Percentiles rank a stretch among this genome's conserved stretches.
These are phyloP conservation scores for Hypsopygia costalis DNA, from an alignment of 2,888 invertebrate species.

Conservation along the genomic window DNA sequence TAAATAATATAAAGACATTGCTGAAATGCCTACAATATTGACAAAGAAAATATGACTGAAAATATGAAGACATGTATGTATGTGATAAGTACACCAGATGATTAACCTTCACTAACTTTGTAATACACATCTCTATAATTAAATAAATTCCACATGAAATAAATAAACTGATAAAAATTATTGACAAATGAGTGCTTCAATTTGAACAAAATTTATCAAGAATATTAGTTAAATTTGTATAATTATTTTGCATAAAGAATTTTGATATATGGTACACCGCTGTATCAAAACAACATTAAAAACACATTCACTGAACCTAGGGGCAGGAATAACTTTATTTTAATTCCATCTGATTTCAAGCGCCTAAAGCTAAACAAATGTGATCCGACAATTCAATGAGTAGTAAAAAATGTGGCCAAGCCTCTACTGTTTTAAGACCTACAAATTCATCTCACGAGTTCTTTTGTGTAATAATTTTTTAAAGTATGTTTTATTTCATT, in stretches of 20 bases:
- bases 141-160: no score
- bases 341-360: neutral
- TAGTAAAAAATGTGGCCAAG: constrained; percentile 9
- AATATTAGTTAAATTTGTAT: no score
- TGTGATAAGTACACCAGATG: no score
- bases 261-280: neutral
- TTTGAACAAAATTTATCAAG: no score
- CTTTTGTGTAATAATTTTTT: constrained; percentile 6
- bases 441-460: constrained; percentile 15
- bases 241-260: neutral
- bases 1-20: no score
- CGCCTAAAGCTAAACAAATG: constrained; percentile 1
- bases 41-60: no score
- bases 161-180: no score
- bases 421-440: constrained; percentile 14
- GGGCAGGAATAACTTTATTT: neutral
- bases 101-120: no score
- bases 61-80: no score
- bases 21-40: no score
- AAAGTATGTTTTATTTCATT: constrained; percentile 37
- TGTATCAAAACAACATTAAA: neutral
- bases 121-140: no score
- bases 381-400: constrained; percentile 9
- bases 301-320: neutral
- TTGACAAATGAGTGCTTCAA: no score